Conservation (phyloP, 2,113 vertebrate genomes). For the Ellobius talpinus region DNA sequence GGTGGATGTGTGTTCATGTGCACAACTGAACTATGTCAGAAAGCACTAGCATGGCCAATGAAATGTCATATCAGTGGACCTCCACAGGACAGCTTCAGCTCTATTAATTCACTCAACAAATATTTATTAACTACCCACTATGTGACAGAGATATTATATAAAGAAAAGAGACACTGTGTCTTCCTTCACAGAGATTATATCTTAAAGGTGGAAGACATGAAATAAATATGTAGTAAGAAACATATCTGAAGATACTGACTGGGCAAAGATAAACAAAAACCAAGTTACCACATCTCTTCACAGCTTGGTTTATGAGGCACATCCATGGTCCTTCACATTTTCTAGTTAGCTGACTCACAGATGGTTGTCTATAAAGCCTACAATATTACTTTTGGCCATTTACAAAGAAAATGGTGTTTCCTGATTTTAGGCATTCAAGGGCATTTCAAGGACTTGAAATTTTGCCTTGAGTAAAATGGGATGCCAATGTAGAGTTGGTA, state of each 20-base stretch:
- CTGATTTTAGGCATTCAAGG: background rate
- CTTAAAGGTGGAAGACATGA: background rate
- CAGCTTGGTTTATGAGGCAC: background rate
- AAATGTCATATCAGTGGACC: background rate
- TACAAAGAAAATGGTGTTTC: background rate
- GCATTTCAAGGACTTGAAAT: conserved; percentile 16
- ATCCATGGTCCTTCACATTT: background rate
- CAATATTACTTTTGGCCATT: background rate
- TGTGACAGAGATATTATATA: background rate
- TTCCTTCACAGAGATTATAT: background rate
- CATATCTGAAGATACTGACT: background rate
- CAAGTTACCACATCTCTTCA: background rate
- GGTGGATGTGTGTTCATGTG: background rate
- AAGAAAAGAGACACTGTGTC: background rate
- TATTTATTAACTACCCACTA: background rate
- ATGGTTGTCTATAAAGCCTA: background rate
- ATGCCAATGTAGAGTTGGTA: background rate
- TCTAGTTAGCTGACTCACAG: background rate
- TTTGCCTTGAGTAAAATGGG: background rate
- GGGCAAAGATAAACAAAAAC: background rate
- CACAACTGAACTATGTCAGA: background rate
- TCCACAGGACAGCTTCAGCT: background rate
- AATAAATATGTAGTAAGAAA: background rate
- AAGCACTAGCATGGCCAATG: background rate
- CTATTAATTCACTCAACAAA: background rate